Percentiles rank a stretch among this genome's conserved stretches.
phyloP scores from a whole-genome alignment of 2,797 vertebrate species.

The Poecilia velifera region DNA sequence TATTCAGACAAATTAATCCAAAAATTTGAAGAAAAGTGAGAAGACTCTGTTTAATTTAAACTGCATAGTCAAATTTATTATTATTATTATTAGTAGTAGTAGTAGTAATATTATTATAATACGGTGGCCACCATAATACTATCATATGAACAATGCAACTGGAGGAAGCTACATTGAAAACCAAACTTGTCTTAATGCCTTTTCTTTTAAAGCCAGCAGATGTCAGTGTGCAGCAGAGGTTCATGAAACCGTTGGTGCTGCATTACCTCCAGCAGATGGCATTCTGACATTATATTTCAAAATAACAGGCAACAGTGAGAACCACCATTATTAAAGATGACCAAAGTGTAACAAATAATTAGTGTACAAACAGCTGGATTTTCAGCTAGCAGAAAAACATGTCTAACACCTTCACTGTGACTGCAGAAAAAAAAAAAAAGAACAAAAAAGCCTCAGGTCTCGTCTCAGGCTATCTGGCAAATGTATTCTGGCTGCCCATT shows the following conservation, averaged over 20 bases:
- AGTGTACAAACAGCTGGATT: not conserved
- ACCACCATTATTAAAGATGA: slow-evolving; percentile 24
- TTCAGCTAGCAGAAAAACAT: slow-evolving; percentile 10
- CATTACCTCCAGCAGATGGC: slow-evolving; percentile 56
- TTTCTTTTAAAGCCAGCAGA: slow-evolving; percentile 57
- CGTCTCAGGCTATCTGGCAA: slow-evolving; percentile 67
- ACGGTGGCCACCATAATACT: not conserved
- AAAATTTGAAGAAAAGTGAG: not conserved
- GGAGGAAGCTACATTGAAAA: not conserved
- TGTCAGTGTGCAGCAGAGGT: slow-evolving; percentile 40
- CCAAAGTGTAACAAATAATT: slow-evolving; percentile 15
- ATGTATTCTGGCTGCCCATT: slow-evolving; percentile 83
- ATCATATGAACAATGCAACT: not conserved
- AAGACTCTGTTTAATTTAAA: not conserved
- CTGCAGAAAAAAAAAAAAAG: not conserved
- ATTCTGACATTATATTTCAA: slow-evolving; percentile 22
- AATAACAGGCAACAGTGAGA: not conserved
- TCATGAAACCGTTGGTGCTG: not conserved
- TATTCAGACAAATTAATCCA: not conserved
- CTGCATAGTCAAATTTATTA: not conserved
- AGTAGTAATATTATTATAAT: not conserved
- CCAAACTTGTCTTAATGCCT: not conserved
- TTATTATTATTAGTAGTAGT: not conserved
- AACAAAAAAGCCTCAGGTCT: slow-evolving; percentile 35
- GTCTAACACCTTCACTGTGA: not conserved